A percentile compares a stretch with the other conserved stretches of the same genome.
These are phyloP conservation scores for Rhinatrema bivittatum DNA, from an alignment of 2,797 vertebrate species.

Conservation along the genomic window DNA sequence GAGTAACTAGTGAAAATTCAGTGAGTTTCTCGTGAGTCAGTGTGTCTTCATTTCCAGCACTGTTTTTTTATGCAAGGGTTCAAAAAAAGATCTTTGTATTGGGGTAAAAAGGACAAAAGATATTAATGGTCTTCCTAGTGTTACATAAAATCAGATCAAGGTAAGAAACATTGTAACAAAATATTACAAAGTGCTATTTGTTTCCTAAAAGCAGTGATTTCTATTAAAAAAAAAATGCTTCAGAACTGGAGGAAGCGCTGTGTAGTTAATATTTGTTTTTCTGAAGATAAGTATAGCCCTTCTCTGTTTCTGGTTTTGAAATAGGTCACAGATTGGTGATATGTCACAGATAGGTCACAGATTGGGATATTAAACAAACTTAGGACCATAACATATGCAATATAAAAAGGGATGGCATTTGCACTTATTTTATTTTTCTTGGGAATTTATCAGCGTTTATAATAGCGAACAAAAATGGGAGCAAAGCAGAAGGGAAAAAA, in stretches of 20 bases:
- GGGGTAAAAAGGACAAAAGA: constrained; percentile 64
- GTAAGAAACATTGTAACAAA: constrained; percentile 66
- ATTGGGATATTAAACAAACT: no score
- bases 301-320: constrained; percentile 55
- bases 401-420: no score
- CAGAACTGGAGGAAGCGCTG: constrained; percentile 83
- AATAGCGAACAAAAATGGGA: no score
- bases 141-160: constrained; percentile 83
- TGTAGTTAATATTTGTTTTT: constrained; percentile 70
- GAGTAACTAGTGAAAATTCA: constrained; percentile 72
- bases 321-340: no score
- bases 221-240: constrained; percentile 84
- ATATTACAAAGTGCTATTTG: constrained; percentile 86
- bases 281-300: constrained; percentile 46
- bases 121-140: constrained; percentile 99
- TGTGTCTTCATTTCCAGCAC: constrained; percentile 84
- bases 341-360: no score
- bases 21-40: constrained; percentile 86
- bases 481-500: no score
- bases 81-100: constrained; percentile 83
- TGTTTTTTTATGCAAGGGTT: constrained; percentile 89
- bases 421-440: no score
- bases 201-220: constrained; percentile 87
- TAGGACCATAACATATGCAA: no score
- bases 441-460: no score